These are phyloP conservation scores for Lepilemur septentrionalis DNA, from an alignment of 2,797 vertebrate species.

Conservation along the genomic window DNA sequence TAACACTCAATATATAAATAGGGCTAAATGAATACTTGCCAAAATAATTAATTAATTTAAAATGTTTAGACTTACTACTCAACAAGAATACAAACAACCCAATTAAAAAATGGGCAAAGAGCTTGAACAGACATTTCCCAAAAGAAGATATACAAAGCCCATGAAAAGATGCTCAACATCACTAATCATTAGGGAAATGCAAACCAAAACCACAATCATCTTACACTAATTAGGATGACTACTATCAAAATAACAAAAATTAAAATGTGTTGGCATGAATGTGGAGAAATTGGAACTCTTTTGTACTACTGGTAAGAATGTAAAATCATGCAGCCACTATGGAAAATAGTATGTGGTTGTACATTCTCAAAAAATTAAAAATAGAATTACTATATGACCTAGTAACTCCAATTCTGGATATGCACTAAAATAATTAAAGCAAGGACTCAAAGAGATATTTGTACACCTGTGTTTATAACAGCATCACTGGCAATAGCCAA, in stretches of 20 bases:
- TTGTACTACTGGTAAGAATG: background rate
- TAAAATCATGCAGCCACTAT: background rate
- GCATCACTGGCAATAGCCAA: background rate
- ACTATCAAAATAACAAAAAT: background rate
- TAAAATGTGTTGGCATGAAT: background rate
- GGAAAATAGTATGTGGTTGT: background rate
- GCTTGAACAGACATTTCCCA: background rate
- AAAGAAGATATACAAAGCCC: background rate
- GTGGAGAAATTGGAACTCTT: background rate
- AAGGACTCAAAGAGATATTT: background rate
- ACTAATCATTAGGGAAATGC: background rate
- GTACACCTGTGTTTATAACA: background rate
- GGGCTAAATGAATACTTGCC: background rate
- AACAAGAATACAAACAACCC: background rate
- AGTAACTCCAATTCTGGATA: background rate
- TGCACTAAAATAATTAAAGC: background rate
- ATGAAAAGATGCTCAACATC: background rate
- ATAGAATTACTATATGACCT: background rate
- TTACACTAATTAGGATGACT: background rate
- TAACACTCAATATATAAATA: background rate
- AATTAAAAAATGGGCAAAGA: background rate
- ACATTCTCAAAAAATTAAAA: background rate
- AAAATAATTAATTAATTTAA: background rate
- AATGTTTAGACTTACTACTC: background rate
- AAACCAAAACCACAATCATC: background rate